Evolutionary conservation across 2,113 vertebrate genomes (phyloP).

Genomic region (Chlamydotis undulata): DNA sequence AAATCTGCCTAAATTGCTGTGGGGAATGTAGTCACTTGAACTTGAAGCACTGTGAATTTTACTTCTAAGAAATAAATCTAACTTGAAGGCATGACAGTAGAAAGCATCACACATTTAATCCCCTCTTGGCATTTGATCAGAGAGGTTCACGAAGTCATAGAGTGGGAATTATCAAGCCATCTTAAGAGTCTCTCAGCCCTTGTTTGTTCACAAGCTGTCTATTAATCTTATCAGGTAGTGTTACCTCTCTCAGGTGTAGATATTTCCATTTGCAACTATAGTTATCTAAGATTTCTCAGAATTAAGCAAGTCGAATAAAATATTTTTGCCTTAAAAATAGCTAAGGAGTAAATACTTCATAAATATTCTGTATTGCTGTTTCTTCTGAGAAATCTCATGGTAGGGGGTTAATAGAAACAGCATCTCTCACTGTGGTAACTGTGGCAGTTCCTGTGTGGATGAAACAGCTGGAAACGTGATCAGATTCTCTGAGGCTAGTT

Average conservation of each 20-base stretch:
- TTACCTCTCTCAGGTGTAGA: neutral
- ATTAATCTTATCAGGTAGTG: neutral
- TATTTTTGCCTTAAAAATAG: neutral
- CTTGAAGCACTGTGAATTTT: neutral
- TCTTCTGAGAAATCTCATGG: neutral
- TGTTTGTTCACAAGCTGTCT: neutral
- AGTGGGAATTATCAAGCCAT: neutral
- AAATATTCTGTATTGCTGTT: neutral
- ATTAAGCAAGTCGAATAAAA: neutral
- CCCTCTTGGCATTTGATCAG: neutral
- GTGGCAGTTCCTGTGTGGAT: neutral
- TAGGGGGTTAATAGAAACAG: neutral
- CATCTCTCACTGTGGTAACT: neutral
- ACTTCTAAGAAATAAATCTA: neutral
- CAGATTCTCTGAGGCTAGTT: neutral
- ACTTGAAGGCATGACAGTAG: neutral
- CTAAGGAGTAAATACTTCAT: neutral
- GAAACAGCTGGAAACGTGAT: neutral
- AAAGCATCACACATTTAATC: neutral
- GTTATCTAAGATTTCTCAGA: neutral
- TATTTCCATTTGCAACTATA: neutral
- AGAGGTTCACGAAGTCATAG: neutral
- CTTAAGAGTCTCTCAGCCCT: neutral
- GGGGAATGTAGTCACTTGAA: neutral
- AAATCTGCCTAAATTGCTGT: neutral